These are phyloP conservation scores for Crambe crambe DNA, from an alignment of 37 sponge, comb jelly and placozoan species.

Conservation along the genomic window DNA sequence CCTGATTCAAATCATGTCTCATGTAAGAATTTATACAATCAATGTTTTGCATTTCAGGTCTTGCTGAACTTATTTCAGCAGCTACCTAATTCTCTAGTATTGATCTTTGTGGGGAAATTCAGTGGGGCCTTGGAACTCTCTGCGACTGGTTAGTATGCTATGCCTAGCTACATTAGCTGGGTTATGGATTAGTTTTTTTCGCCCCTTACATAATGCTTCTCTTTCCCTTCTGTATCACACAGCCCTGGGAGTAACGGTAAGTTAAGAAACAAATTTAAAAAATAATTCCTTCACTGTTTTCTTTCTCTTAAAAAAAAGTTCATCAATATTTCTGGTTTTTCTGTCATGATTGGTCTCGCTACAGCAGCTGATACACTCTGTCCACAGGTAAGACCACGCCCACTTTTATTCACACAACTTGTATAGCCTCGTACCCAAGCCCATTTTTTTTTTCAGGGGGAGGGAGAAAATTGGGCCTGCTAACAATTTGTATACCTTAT, in stretches of 20 bases:
- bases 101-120: conserved; percentile 52
- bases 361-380: conserved; percentile 66
- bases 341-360: conserved; percentile 45
- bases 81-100: conserved; percentile 9
- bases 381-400: conserved; percentile 37
- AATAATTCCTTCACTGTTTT: too few species aligned
- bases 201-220: not conserved
- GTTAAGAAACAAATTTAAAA: too few species aligned
- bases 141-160: conserved; percentile 26
- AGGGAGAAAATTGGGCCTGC: too few species aligned
- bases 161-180: not conserved
- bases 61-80: conserved; percentile 21
- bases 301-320: too few species aligned
- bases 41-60: conserved; percentile 15
- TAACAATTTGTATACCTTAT: too few species aligned
- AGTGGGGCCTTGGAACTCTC: conserved; percentile 34
- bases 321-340: conserved; percentile 34
- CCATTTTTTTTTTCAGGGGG: too few species aligned
- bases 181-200: not conserved
- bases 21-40: too few species aligned
- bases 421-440: too few species aligned
- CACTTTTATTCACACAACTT: too few species aligned
- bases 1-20: too few species aligned
- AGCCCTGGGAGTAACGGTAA: too few species aligned
- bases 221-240: too few species aligned